Conservation (phyloP, 30 jellyfish, hydroid and myxozoan species). For the Pelagia noctiluca region DNA sequence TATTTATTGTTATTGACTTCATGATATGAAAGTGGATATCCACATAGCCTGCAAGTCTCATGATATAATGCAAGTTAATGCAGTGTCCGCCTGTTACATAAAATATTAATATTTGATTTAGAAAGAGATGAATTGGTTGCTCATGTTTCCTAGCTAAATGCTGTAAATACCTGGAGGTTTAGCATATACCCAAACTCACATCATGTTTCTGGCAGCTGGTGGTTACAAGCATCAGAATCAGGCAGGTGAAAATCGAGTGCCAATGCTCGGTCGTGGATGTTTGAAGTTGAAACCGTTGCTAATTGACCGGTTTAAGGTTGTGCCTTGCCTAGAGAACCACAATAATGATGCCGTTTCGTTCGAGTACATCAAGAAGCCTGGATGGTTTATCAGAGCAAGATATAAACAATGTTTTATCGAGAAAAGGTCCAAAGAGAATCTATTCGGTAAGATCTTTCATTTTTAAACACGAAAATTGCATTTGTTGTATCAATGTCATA, state of each 20-base stretch:
- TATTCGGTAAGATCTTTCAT: constrained; percentile 74
- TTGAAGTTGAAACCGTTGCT: constrained; percentile 72
- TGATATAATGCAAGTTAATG: no score
- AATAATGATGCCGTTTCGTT: constrained; percentile 70
- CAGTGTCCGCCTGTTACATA: no score
- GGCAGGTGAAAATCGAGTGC: not conserved
- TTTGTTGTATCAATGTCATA: no score
- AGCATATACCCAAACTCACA: not conserved
- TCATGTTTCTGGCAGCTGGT: constrained; percentile 67
- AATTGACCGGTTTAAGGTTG: constrained; percentile 74
- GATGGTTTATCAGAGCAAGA: constrained; percentile 81
- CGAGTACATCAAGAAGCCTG: constrained; percentile 68
- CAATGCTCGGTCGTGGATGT: constrained; percentile 54
- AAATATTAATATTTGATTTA: no score
- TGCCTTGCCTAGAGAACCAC: constrained; percentile 40
- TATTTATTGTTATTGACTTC: no score
- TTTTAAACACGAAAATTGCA: no score
- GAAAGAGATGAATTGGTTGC: no score
- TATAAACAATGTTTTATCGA: constrained; percentile 74
- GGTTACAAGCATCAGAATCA: constrained; percentile 32
- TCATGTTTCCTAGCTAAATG: no score
- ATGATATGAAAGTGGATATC: no score
- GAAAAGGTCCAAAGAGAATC: constrained; percentile 34
- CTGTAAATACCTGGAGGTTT: no score
- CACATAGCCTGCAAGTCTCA: no score